These are phyloP conservation scores for Chaetoderma sp. DNA, from an alignment of 2,888 invertebrate species.

Conservation along the genomic window DNA sequence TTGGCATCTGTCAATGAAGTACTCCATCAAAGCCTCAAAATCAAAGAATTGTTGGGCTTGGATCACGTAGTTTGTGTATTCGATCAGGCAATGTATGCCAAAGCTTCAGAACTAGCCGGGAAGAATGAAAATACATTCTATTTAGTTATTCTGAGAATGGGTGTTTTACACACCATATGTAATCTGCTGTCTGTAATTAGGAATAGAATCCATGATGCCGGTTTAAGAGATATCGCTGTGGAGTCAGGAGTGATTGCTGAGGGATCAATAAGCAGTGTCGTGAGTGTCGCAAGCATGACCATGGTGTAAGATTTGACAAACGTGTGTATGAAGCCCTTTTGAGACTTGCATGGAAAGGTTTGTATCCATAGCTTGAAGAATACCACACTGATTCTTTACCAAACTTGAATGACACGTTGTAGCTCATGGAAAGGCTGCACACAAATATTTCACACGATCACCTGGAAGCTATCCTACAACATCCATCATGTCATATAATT, in stretches of 20 bases:
- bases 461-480: no score
- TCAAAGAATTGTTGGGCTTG: neutral
- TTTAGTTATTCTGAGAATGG: neutral
- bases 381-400: no score
- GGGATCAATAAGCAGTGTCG: slow-evolving; percentile 28
- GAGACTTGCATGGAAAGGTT: slow-evolving; percentile 25
- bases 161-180: neutral
- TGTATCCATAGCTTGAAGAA: no score
- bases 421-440: no score
- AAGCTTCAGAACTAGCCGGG: neutral
- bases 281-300: slow-evolving; percentile 5
- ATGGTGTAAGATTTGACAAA: slow-evolving; percentile 23
- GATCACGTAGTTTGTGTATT: neutral
- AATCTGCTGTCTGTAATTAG: neutral
- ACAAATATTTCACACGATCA: no score
- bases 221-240: slow-evolving; percentile 33
- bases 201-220: slow-evolving; percentile 34
- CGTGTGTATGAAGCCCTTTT: slow-evolving; percentile 35
- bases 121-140: neutral
- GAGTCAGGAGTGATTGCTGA: slow-evolving; percentile 39
- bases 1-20: slow-evolving; percentile 22
- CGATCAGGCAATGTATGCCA: neutral
- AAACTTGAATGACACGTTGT: no score
- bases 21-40: slow-evolving; percentile 16
- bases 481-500: no score